phyloP scores from a whole-genome alignment of 2,888 invertebrate genomes.

The Kryphioiulus occultus region DNA sequence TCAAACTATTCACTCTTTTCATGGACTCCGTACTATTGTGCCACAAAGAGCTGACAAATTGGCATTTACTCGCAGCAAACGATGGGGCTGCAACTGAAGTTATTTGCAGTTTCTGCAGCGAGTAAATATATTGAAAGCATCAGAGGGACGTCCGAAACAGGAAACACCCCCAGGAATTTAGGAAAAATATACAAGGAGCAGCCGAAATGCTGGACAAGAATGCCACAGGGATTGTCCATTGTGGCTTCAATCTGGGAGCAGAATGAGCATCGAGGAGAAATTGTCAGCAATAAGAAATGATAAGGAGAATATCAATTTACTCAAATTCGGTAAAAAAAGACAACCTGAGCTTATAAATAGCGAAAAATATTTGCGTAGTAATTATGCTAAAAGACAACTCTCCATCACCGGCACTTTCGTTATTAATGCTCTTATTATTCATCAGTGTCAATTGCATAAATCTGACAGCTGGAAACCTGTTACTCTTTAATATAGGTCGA shows the following conservation, averaged over 20 bases:
- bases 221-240: not conserved
- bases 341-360: not conserved
- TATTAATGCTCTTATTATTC: too few relatives aligned
- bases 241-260: not conserved
- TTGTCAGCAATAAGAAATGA: not conserved
- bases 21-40: conserved; percentile 27
- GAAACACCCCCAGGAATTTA: conserved; percentile 29
- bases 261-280: not conserved
- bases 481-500: too few relatives aligned
- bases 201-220: not conserved
- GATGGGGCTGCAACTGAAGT: conserved; percentile 16
- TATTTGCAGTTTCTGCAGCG: not conserved
- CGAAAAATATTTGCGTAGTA: too few relatives aligned
- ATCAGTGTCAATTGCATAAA: too few relatives aligned
- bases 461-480: too few relatives aligned
- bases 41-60: conserved; percentile 41
- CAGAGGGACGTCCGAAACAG: not conserved
- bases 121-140: conserved; percentile 18
- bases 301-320: not conserved
- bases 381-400: too few relatives aligned
- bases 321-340: not conserved
- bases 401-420: too few relatives aligned
- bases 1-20: conserved; percentile 45
- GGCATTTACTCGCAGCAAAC: conserved; percentile 43
- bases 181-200: conserved; percentile 1